Evolutionary conservation across 2,888 invertebrate species (phyloP).

Genomic region (Diplazon laetatorius): DNA sequence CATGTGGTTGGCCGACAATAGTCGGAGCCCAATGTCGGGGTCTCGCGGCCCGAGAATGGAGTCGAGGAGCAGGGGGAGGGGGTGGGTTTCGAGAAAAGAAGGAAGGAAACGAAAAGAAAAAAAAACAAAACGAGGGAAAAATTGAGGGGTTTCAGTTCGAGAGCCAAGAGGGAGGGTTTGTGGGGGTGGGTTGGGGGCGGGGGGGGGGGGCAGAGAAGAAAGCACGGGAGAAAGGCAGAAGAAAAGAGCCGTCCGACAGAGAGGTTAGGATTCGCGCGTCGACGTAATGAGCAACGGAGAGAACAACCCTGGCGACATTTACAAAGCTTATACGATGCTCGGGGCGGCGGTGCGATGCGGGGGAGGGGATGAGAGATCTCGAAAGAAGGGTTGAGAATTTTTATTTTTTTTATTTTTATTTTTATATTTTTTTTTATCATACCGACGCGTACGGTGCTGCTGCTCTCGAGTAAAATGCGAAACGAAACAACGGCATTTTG

Average conservation of each 20-base stretch:
- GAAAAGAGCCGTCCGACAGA: constrained; percentile 39
- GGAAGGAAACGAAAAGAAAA: too few relatives aligned
- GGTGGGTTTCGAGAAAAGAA: constrained; percentile 50
- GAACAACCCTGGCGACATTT: constrained; percentile 47
- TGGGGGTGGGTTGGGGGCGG: constrained; percentile 33
- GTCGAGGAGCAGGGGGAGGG: constrained; percentile 17
- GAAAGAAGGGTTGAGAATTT: constrained; percentile 9
- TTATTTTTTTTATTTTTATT: too few relatives aligned
- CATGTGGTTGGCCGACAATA: neutral
- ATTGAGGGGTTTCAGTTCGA: constrained; percentile 58
- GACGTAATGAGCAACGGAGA: constrained; percentile 60
- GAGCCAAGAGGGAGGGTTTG: constrained; percentile 27
- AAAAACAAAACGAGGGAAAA: constrained; percentile 62
- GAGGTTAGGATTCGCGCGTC: constrained; percentile 39
- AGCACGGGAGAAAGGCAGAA: constrained; percentile 54
- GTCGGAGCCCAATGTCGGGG: constrained; percentile 2
- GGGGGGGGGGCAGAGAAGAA: constrained; percentile 46
- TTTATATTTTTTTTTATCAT: too few relatives aligned
- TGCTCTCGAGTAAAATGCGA: constrained; percentile 6
- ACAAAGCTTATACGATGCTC: constrained; percentile 48
- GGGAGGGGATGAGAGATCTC: constrained; percentile 21
- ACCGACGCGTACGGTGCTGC: constrained; percentile 14
- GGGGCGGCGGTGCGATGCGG: too few relatives aligned
- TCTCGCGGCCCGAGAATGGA: constrained; percentile 32
- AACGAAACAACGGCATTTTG: neutral